Percentiles rank a stretch among this genome's conserved stretches.
Conservation (phyloP, 2,797 vertebrate species). For the Capromys pilorides region DNA sequence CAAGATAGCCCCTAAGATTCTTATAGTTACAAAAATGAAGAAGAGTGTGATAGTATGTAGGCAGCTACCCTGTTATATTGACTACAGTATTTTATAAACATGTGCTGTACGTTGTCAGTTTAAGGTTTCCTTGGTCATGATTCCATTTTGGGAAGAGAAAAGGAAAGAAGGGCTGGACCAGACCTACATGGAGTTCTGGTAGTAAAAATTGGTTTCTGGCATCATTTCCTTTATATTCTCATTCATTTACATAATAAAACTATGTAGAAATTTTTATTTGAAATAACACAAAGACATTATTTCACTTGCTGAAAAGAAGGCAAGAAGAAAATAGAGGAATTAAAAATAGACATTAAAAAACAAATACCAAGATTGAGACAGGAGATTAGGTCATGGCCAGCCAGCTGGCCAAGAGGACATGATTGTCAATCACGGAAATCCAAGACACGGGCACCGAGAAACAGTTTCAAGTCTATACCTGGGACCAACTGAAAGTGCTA, state of each 20-base stretch:
- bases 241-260: conserved; percentile 18
- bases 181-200: neutral
- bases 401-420: neutral
- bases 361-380: conserved; percentile 11
- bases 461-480: neutral
- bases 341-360: conserved; percentile 54
- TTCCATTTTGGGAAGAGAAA: conserved; percentile 9
- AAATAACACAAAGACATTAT: conserved; percentile 48
- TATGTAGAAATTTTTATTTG: conserved; percentile 44
- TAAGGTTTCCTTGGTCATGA: neutral
- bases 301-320: conserved; percentile 8
- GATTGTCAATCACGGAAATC: neutral
- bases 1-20: no score
- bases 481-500: neutral
- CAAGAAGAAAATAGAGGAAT: conserved; percentile 37
- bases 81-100: neutral
- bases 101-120: neutral
- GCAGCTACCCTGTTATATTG: neutral
- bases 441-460: neutral
- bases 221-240: neutral
- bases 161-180: conserved; percentile 4
- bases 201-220: neutral
- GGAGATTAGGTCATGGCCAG: neutral
- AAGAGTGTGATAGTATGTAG: neutral
- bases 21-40: neutral